Conservation (phyloP, 1,140 invertebrate genomes). For the Drosophila sproati region DNA sequence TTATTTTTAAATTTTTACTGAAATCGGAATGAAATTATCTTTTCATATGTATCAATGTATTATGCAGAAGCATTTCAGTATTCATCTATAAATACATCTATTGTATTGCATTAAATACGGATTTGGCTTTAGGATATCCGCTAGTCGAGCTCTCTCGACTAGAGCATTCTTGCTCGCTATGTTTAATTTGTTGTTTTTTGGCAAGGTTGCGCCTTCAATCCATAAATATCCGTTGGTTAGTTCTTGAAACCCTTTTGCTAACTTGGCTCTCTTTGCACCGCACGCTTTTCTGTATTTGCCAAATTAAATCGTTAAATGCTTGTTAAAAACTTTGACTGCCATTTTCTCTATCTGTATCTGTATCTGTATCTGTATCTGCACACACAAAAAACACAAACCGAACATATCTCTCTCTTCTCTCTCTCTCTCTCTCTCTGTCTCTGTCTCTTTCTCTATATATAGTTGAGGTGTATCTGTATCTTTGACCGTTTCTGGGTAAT, state of each 20-base stretch:
- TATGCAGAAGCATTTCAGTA: no score
- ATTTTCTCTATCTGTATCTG: constrained; percentile 47
- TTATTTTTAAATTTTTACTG: no score
- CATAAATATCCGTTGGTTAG: constrained; percentile 75
- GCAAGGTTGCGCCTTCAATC: constrained; percentile 80
- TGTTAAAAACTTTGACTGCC: constrained; percentile 82
- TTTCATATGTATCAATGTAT: no score
- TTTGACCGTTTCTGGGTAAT: constrained; percentile 62
- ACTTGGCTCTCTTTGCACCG: constrained; percentile 14
- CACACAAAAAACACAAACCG: neutral
- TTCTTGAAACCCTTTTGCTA: constrained; percentile 53
- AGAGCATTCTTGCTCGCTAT: neutral
- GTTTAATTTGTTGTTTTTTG: constrained; percentile 58
- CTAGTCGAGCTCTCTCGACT: no score
- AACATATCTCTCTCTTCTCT: no score
- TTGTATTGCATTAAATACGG: no score
- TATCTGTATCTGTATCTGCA: constrained; percentile 32
- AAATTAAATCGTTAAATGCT: constrained; percentile 84
- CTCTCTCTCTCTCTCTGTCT: constrained; percentile 33
- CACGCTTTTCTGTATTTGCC: constrained; percentile 59
- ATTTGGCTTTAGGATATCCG: no score
- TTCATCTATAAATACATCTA: no score
- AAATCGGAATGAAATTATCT: no score
- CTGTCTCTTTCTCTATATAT: constrained; percentile 15
- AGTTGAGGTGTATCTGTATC: constrained; percentile 56